Evolutionary conservation across 2,888 invertebrate genomes (phyloP).

Genomic region (Lithophane ornitopus): DNA sequence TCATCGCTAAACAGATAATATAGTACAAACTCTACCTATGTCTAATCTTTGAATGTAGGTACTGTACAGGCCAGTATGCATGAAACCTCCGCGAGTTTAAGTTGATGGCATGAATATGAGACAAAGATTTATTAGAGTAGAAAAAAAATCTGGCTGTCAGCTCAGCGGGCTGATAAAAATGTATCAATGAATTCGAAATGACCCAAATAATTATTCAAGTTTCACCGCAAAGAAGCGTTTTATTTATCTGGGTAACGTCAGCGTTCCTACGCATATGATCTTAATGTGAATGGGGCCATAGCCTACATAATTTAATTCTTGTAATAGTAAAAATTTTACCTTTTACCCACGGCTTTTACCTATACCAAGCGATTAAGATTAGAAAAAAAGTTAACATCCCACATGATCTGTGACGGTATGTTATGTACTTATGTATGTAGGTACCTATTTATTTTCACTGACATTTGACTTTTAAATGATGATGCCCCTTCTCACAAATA

Average conservation of each 20-base stretch:
- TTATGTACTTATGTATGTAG: neutral
- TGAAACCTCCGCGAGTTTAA: too few species aligned
- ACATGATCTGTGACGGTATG: slow-evolving; percentile 10
- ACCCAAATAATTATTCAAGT: too few species aligned
- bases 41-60: neutral
- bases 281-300: neutral
- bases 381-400: neutral
- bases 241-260: too few species aligned
- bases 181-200: too few species aligned
- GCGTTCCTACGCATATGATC: neutral
- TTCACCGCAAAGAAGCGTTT: too few species aligned
- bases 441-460: slow-evolving; percentile 25
- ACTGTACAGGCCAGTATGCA: too few species aligned
- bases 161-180: too few species aligned
- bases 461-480: slow-evolving; percentile 50
- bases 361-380: slow-evolving; percentile 6
- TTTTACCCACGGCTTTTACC: neutral
- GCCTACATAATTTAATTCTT: neutral
- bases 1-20: slow-evolving; percentile 2
- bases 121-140: too few species aligned
- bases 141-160: too few species aligned
- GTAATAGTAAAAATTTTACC: neutral
- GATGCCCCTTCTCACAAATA: slow-evolving; percentile 28
- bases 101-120: too few species aligned
- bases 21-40: neutral